Evolutionary conservation across 1,140 invertebrate species (phyloP), one percentile per base, ranked within the genome.

Genomic region (Andricus grossulariae): DNA sequence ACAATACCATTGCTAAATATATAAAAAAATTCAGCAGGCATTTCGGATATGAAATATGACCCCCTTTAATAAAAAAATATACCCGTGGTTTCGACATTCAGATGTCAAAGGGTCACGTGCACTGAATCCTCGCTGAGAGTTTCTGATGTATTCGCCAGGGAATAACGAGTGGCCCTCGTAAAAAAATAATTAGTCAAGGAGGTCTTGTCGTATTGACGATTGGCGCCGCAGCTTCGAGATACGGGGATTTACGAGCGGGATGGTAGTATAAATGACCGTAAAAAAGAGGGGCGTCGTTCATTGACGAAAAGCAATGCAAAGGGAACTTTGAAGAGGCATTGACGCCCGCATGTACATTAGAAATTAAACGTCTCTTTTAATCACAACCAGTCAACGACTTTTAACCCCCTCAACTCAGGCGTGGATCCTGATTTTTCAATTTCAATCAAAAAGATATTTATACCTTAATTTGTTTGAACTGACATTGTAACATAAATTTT

Each of bases 291-390:
- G 54, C 39, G 73, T 73, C 66, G 74, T 81, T 81, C 80, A 83
- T 83, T 83, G 77, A 83, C 72, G 77, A 81, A 83, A 81, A 80
- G 77, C 76, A 72, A 76, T 45, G 73, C 71, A 15, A 66, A 57
- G 71, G 60, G 74, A 73, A 66, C 78, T 75, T 60, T 73, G 50
- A 73, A 78, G 50, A 18, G 70, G 70, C 32, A 73, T 70, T 79
- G 71, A 55, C 72, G 78, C 75, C 57, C 72, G 50, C 72, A 72
- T 74, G 51, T 19, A 54, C 12, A 51, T 8, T 10, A 76, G 74
- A 74, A 72, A 50, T 60, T 55, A 74, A 74, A 45, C 49, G 39
- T 51, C 73, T 75, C 73, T 60, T 71, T 78, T 74, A 79, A 77
- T 73, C 77, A 72, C 73, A 75, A 55, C 49, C 50, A 71, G 13